These are phyloP conservation scores for Cacatua alba DNA, from an alignment of 2,113 vertebrate genomes.

Conservation along the genomic window DNA sequence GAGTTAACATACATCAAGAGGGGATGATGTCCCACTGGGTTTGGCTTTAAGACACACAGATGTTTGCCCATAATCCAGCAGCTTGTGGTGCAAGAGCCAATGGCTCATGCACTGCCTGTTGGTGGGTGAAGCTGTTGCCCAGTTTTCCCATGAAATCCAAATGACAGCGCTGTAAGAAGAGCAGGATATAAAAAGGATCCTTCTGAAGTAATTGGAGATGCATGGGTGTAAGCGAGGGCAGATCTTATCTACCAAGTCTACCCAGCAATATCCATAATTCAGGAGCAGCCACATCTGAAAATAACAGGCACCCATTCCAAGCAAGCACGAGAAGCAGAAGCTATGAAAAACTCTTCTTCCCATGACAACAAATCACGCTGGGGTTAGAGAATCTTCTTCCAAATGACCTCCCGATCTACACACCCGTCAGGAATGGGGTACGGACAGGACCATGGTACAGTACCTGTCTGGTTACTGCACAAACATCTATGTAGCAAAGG, in stretches of 20 bases:
- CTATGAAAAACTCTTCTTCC: neutral
- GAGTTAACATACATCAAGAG: neutral
- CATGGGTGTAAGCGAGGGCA: neutral
- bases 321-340: neutral
- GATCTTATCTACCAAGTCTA: neutral
- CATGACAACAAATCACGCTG: fast-evolving
- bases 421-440: neutral
- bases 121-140: neutral
- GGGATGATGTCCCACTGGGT: neutral
- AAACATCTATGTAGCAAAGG: neutral
- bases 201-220: conserved; percentile 4
- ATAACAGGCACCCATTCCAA: neutral
- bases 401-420: neutral
- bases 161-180: neutral
- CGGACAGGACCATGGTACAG: neutral
- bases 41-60: neutral
- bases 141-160: neutral
- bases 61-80: neutral
- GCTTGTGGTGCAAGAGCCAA: neutral
- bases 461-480: neutral
- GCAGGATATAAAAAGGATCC: neutral
- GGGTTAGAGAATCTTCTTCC: neutral
- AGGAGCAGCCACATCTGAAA: neutral
- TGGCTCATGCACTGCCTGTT: fast-evolving
- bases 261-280: conserved; percentile 10